A percentile compares a stretch with the other conserved stretches of the same genome.
These are phyloP conservation scores for Nothoprocta perdicaria DNA, from an alignment of 2,113 vertebrate genomes.

Conservation along the genomic window DNA sequence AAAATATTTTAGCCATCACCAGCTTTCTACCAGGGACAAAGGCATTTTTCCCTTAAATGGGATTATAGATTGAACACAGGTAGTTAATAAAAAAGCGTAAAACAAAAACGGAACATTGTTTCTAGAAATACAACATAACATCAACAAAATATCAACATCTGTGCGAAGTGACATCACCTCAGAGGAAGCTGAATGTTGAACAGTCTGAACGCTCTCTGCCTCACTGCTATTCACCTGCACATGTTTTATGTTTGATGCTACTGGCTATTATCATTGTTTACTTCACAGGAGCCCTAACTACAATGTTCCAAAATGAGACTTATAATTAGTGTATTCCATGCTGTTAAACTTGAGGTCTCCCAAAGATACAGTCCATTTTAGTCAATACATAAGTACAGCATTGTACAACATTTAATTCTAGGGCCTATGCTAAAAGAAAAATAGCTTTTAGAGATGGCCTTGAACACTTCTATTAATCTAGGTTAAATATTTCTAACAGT, in stretches of 20 bases:
- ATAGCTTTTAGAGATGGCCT: background rate
- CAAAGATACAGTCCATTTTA: background rate
- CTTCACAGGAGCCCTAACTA: background rate
- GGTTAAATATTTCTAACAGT: background rate
- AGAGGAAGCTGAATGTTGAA: background rate
- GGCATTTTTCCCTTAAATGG: background rate
- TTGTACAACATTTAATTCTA: background rate
- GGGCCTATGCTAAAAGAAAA: background rate
- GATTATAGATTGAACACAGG: background rate
- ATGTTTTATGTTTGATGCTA: background rate
- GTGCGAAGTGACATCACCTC: background rate
- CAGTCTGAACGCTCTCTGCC: background rate
- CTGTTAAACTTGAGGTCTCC: background rate
- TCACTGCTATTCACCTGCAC: background rate
- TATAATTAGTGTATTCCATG: no score
- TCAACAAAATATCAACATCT: background rate
- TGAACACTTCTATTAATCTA: background rate
- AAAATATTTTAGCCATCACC: background rate
- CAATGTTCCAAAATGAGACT: background rate
- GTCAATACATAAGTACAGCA: background rate
- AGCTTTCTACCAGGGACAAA: background rate
- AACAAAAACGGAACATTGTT: background rate
- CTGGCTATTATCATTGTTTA: background rate
- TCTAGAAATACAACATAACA: background rate
- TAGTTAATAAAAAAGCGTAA: background rate